Evolutionary conservation across 2,797 vertebrate species (phyloP).

Genomic region (Muscicapa striata): DNA sequence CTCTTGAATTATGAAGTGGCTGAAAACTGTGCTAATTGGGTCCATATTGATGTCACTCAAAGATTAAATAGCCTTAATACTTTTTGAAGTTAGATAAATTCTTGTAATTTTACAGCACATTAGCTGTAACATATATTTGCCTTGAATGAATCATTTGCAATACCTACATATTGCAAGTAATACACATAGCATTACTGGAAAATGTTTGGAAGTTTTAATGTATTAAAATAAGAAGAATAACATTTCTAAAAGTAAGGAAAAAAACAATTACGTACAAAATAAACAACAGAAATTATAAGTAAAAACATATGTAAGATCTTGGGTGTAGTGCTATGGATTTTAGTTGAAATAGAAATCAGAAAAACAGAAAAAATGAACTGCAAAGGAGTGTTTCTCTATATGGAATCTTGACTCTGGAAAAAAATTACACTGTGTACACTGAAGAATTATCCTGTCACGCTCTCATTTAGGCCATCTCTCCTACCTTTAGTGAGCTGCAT

Average conservation of each 20-base stretch:
- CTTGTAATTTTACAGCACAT: conserved; percentile 32
- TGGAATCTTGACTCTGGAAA: background rate
- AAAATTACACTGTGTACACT: background rate
- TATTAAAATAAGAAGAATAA: conserved; percentile 5
- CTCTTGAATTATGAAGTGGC: conserved; percentile 79
- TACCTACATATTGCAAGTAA: background rate
- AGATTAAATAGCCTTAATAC: conserved; percentile 70
- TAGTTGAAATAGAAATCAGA: background rate
- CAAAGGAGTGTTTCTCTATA: background rate
- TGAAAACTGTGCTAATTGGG: conserved; percentile 79
- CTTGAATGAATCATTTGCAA: background rate
- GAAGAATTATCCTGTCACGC: background rate
- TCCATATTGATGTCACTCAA: conserved; percentile 71
- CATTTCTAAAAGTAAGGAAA: background rate
- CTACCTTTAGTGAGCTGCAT: background rate
- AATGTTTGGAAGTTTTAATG: background rate
- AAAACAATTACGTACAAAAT: background rate
- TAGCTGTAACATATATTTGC: background rate
- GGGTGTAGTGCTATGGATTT: background rate
- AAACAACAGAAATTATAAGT: accelerated
- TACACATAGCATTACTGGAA: background rate
- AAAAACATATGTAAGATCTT: background rate
- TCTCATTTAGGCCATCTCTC: background rate
- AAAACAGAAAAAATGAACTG: background rate
- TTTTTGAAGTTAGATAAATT: conserved; percentile 57